phyloP scores from a whole-genome alignment of 2,888 invertebrate genomes.

The Pammene fasciana region DNA sequence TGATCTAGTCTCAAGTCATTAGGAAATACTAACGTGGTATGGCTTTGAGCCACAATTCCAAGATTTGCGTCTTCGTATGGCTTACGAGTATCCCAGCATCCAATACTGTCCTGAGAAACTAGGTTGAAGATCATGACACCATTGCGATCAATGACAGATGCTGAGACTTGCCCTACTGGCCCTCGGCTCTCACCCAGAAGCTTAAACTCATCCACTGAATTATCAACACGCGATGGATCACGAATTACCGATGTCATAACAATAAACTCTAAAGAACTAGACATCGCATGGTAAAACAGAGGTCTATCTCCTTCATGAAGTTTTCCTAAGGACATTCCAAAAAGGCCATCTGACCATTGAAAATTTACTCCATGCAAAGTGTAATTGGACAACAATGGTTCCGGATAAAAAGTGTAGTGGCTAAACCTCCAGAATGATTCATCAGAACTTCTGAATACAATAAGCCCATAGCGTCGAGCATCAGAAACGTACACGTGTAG shows the following conservation, averaged over 20 bases:
- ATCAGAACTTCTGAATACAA: conserved; percentile 85
- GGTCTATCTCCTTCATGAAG: conserved; percentile 83
- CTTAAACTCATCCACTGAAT: conserved; percentile 70
- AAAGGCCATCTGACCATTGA: conserved; percentile 92
- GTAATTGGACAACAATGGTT: conserved; percentile 89
- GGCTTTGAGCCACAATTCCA: conserved; percentile 85
- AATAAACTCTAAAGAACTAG: conserved; percentile 90
- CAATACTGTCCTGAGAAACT: conserved; percentile 89
- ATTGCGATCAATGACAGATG: conserved; percentile 88
- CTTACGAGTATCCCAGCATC: conserved; percentile 92
- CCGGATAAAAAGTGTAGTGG: conserved; percentile 88
- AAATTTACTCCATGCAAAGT: conserved; percentile 89
- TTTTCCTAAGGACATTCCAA: conserved; percentile 88
- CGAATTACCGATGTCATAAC: conserved; percentile 88
- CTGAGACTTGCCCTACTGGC: conserved; percentile 87
- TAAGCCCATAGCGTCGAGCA: conserved; percentile 86
- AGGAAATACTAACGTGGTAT: conserved; percentile 88
- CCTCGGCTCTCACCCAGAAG: conserved; percentile 83
- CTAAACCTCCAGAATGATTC: conserved; percentile 85
- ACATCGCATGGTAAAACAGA: conserved; percentile 92
- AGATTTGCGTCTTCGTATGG: conserved; percentile 86
- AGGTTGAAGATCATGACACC: conserved; percentile 92
- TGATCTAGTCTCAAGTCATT: conserved; percentile 91
- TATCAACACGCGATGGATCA: conserved; percentile 80
- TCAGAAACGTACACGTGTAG: conserved; percentile 88